A percentile compares a stretch with the other conserved stretches of the same genome.
Evolutionary conservation across 2,797 vertebrate genomes (phyloP).

Genomic region (Peromyscus melanophrys): DNA sequence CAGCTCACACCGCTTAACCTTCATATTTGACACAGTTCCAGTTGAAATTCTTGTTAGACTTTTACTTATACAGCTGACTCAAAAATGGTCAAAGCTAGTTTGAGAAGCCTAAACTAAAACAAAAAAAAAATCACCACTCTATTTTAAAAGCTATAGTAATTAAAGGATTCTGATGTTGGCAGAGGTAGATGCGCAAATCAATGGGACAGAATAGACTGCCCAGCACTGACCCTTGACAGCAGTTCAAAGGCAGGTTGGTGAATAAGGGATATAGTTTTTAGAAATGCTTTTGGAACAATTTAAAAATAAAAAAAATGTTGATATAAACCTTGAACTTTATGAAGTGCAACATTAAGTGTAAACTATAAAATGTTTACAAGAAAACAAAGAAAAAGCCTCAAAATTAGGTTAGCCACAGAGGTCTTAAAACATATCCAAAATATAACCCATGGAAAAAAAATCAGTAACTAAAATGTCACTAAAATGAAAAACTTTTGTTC

Average conservation of each 20-base stretch:
- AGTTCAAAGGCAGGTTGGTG: background rate
- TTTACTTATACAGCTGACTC: background rate
- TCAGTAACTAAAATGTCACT: background rate
- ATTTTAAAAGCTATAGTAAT: background rate
- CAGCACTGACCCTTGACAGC: rapidly evolving
- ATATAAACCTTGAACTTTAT: background rate
- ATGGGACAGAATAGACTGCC: rapidly evolving
- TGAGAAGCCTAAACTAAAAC: background rate
- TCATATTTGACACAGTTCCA: background rate
- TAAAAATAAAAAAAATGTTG: background rate
- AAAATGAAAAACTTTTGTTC: background rate
- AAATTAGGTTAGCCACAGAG: background rate
- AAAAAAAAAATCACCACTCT: background rate
- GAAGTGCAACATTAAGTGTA: background rate
- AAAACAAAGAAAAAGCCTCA: background rate
- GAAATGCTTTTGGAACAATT: background rate
- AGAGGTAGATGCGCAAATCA: background rate
- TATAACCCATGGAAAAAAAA: background rate
- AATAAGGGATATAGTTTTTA: background rate
- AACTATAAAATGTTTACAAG: background rate
- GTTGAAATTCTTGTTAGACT: background rate
- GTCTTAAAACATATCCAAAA: background rate
- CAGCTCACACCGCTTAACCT: background rate
- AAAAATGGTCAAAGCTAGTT: background rate
- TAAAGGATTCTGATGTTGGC: too few species aligned